Conservation (phyloP, 2,113 vertebrate species). For the Xiphophorus couchianus region DNA sequence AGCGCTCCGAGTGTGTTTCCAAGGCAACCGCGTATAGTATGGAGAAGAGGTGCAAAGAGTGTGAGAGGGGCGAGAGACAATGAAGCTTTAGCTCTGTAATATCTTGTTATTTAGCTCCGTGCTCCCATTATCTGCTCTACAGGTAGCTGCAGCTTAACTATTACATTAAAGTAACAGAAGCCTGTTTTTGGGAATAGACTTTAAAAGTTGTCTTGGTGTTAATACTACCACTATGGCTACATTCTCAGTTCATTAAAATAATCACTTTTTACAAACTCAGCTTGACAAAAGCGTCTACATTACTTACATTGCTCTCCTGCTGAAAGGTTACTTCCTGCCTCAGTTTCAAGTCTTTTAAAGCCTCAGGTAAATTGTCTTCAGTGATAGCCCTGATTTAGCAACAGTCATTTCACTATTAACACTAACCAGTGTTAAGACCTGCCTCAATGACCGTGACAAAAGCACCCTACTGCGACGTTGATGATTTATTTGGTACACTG, state of each 20-base stretch:
- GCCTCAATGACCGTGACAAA: too few species aligned
- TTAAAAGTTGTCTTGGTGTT: slow-evolving; percentile 2
- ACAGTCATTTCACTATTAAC: too few species aligned
- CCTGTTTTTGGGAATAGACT: neutral
- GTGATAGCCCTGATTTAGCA: too few species aligned
- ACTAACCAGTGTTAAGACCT: too few species aligned
- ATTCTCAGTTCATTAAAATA: slow-evolving; percentile 4
- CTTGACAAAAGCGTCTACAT: neutral
- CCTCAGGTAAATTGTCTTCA: too few species aligned
- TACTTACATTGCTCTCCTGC: slow-evolving; percentile 10
- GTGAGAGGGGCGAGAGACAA: slow-evolving; percentile 33
- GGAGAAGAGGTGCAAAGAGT: slow-evolving; percentile 59
- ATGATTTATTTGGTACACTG: too few species aligned
- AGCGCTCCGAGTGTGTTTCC: slow-evolving; percentile 73
- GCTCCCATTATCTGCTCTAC: slow-evolving; percentile 7
- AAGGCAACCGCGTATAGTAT: slow-evolving; percentile 74
- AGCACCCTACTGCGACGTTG: too few species aligned
- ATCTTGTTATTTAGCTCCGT: slow-evolving; percentile 5
- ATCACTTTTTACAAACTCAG: slow-evolving; percentile 5
- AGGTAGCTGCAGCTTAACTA: slow-evolving; percentile 13
- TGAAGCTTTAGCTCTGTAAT: slow-evolving; percentile 36
- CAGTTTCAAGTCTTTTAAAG: too few species aligned
- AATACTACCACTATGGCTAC: neutral
- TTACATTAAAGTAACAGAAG: neutral
- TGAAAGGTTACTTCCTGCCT: too few species aligned